Evolutionary conservation across 2,113 vertebrate species (phyloP), one percentile per base, ranked within the genome.

Genomic region (Atractosteus spatula): DNA sequence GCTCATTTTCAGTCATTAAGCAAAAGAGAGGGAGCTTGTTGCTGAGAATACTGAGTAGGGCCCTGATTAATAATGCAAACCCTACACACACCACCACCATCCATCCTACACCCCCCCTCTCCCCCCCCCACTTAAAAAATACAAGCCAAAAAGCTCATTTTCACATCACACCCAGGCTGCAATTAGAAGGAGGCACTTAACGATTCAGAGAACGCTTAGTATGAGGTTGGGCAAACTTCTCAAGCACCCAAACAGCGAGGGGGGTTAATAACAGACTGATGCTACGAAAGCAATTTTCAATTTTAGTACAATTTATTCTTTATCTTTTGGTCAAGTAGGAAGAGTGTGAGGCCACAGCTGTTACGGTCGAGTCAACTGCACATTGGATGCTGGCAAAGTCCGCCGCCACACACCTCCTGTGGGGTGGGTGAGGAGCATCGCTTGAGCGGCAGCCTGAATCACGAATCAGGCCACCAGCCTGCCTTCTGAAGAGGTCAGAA

Each of bases 1-100:
- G 69, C 87, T 88, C 87, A 89, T 90, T 90, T 90, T 90, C 86
- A 84, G 85, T 87, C 86, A 90, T 90, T 89, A 88, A 87, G 84
- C 81, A 78, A 81, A 80, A 77, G 82, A 86, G 87, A 83, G 84
- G 79, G 82, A 86, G 81, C 80, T 79, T 79, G 78, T 79, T 85
- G 80, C 62, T 7, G n/a, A 8, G 62, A 65, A 80, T 79, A 83
- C 81, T 80, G 80, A 79, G 79, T 86, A 85, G 82, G 78, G 76
- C 75, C 73, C 79, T 89, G 87, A 88, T 89, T 89, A 83, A 86
- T 86, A 86, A 85, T 87, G 83, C 57, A 86, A 86, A 76, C 77
- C 78, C 84, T 55, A 73, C 57, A 51, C 57, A 16, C 55, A 55
- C 70, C 67, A 67, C 51, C 70, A 66, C 68, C 45, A n/a, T 79